Percentiles rank a stretch among this genome's conserved stretches.
Evolutionary conservation across 2,113 vertebrate genomes (phyloP).

Genomic region (Phylloscopus trochilus): DNA sequence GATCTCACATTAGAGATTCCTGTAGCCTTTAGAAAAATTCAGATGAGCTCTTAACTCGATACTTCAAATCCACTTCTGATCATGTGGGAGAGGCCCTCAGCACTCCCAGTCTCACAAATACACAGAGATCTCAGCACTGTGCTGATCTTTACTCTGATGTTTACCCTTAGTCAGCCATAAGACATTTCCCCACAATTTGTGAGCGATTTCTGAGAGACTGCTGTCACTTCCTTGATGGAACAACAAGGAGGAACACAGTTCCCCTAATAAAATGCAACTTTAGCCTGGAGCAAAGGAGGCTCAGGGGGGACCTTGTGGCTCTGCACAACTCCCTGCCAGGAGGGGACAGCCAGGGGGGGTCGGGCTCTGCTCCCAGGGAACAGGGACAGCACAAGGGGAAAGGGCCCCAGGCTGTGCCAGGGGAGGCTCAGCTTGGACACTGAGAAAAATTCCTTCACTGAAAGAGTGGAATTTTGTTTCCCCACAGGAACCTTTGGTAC

Average conservation of each 20-base stretch:
- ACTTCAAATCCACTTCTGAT: background rate
- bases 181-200: background rate
- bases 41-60: background rate
- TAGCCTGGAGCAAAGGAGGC: background rate
- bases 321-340: background rate
- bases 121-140: background rate
- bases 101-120: background rate
- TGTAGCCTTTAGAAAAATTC: background rate
- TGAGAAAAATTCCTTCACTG: background rate
- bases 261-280: background rate
- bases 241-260: background rate
- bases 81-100: background rate
- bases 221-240: background rate
- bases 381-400: background rate
- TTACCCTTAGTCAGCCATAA: background rate
- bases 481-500: background rate
- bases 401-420: background rate
- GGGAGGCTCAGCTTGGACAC: background rate
- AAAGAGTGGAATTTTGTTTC: background rate
- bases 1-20: background rate
- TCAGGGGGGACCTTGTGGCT: background rate
- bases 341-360: background rate
- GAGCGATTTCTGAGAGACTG: background rate
- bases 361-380: background rate
- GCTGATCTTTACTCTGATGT: background rate